phyloP scores from a whole-genome alignment of 2,888 invertebrate genomes.

The Melieria picta region DNA sequence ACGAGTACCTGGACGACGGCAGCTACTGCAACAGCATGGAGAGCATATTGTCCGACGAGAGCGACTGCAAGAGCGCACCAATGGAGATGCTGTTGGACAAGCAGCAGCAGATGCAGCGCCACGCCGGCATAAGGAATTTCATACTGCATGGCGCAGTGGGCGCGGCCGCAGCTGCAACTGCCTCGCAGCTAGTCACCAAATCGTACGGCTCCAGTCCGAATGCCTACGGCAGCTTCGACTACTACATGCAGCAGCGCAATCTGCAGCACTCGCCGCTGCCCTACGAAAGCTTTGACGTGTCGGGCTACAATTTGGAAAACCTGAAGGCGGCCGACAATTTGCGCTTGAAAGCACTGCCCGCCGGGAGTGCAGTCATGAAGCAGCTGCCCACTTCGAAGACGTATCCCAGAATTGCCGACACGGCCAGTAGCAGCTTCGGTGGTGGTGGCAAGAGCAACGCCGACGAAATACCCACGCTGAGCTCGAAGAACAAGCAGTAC shows the following conservation, averaged over 20 bases:
- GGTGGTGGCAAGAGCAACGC: constrained; percentile 20
- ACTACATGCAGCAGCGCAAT: constrained; percentile 66
- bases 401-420: constrained; percentile 55
- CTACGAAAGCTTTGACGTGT: constrained; percentile 67
- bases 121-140: constrained; percentile 60
- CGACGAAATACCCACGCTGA: constrained; percentile 63
- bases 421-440: constrained; percentile 37
- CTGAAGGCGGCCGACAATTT: constrained; percentile 41
- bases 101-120: constrained; percentile 50
- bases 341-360: constrained; percentile 30
- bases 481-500: constrained; percentile 64
- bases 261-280: constrained; percentile 43
- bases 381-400: constrained; percentile 60
- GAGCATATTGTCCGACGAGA: constrained; percentile 83
- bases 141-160: constrained; percentile 54
- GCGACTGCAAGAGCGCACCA: constrained; percentile 82
- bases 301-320: constrained; percentile 58
- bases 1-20: constrained; percentile 71
- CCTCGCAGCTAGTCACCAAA: constrained; percentile 66
- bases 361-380: constrained; percentile 41
- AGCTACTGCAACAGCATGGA: constrained; percentile 82
- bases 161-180: constrained; percentile 65
- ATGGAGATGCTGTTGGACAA: constrained; percentile 75
- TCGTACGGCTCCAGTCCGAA: constrained; percentile 75
- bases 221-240: constrained; percentile 69